A percentile compares a stretch with the other conserved stretches of the same genome.
Evolutionary conservation across 2,797 vertebrate genomes (phyloP).

Genomic region (Leontopithecus rosalia): DNA sequence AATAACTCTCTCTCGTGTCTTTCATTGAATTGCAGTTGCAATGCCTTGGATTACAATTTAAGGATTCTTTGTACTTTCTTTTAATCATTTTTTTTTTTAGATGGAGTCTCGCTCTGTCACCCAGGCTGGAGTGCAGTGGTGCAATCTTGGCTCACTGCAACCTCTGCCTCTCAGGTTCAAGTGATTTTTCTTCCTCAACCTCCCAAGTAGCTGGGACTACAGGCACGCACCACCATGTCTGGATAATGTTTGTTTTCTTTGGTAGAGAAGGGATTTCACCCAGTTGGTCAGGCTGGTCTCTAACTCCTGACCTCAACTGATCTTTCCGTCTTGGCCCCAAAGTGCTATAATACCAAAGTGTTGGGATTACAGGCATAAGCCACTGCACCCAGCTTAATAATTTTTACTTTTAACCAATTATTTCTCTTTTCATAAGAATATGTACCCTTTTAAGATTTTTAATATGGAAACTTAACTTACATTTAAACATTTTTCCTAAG

Average conservation of each 20-base stretch:
- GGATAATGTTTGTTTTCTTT: background rate
- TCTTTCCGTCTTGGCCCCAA: background rate
- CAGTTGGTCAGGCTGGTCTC: background rate
- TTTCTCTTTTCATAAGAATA: background rate
- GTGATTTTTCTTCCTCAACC: no score
- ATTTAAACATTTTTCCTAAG: background rate
- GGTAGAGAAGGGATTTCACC: background rate
- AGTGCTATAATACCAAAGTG: background rate
- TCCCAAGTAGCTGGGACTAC: no score
- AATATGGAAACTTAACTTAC: background rate
- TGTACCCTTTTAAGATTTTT: background rate
- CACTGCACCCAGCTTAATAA: background rate
- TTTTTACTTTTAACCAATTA: background rate
- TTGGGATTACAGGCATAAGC: background rate
- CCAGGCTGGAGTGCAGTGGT: no score
- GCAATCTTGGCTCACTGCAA: no score
- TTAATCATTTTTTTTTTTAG: background rate
- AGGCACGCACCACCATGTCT: background rate
- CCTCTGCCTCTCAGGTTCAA: no score
- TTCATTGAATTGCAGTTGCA: background rate
- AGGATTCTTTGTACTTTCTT: background rate
- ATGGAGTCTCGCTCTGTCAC: no score
- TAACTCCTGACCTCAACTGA: background rate
- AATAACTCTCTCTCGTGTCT: background rate
- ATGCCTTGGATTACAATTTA: background rate